phyloP scores from a whole-genome alignment of 2,888 invertebrate species.

The Dryocosmus kuriphilus region DNA sequence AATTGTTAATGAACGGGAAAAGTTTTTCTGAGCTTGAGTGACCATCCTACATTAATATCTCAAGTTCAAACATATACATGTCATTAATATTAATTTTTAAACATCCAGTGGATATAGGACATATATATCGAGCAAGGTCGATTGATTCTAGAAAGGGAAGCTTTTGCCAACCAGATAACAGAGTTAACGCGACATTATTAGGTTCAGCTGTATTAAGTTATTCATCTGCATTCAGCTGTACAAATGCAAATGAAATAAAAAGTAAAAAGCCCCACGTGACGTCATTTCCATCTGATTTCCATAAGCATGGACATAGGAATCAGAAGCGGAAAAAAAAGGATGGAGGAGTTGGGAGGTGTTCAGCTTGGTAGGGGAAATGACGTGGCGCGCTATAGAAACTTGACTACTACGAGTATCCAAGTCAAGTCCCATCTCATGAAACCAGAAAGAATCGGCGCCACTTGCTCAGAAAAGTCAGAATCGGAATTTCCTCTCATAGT shows the following conservation, averaged over 20 bases:
- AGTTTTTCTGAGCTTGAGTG: too few species aligned
- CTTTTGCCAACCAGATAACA: neutral
- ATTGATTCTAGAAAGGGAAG: slow-evolving; percentile 15
- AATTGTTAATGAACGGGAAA: too few species aligned
- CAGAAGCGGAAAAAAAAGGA: slow-evolving; percentile 37
- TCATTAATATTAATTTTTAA: neutral
- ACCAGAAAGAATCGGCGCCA: slow-evolving; percentile 4
- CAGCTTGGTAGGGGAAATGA: slow-evolving; percentile 43
- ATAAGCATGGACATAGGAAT: too few species aligned
- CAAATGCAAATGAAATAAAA: neutral
- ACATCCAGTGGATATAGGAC: slow-evolving; percentile 13
- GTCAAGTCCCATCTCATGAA: neutral
- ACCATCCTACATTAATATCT: too few species aligned
- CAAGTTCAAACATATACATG: too few species aligned
- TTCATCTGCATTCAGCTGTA: neutral
- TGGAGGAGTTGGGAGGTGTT: slow-evolving; percentile 38
- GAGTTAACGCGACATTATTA: neutral
- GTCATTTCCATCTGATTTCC: slow-evolving; percentile 8
- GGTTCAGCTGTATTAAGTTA: neutral
- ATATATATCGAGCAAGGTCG: slow-evolving; percentile 8
- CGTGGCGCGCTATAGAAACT: slow-evolving; percentile 44
- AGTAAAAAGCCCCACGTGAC: neutral
- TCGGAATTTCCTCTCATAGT: neutral
- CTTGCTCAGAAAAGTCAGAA: neutral
- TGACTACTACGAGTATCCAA: slow-evolving; percentile 16